Base-by-base conservation (phyloP, 2,797 vertebrate genomes). In the Gymnothorax javanicus region DNA sequence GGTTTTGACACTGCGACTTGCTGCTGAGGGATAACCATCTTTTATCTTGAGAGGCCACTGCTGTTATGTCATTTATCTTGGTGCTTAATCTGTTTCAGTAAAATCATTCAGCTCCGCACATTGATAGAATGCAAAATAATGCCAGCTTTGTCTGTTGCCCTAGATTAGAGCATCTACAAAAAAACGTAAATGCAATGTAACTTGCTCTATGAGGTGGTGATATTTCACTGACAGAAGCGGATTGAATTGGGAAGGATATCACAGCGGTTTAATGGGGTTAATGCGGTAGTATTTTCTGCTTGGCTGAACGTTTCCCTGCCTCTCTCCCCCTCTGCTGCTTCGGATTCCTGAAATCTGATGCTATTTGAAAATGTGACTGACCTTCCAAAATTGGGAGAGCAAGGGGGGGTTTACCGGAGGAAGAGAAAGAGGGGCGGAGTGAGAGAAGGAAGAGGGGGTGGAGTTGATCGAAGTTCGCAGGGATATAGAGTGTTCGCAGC, bases 341-440 rank as follows among this genome's bases (percentile, higher is more conserved):
- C 13, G 15, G 67, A 43, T 57, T 57, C 62, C 83, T 84, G 56
- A 81, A 79, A 79, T 81, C 15, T 81, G 77, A 81, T 54, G 77
- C 77, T 54, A 56, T 81, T 67, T 81, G 52, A 56, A 79, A 54
- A 81, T 56, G 77, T 54, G 20, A 54, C 17, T 81, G 77, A 81
- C 77, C 52, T 81, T 81, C 77, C 23, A 52, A 81, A 81, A 81
- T 81, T 17, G 52, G 6, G 43, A 6, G 43, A 52, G 75, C 0
- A 50, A 52, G 52, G 1, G 75, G 2, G 73, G 3, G 43, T 4
- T 43, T 23, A 43, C 15, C 7, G 84, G 91, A 81, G 84, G 87
- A 87, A 85, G 87, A 89, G 88, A 83, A 50, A 60, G 57, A 85
- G 56, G 82, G 90, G 86, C 89, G 88, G 90, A 75, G 91, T 87